phyloP scores from a whole-genome alignment of 2,113 vertebrate species.

The Delphinus delphis region DNA sequence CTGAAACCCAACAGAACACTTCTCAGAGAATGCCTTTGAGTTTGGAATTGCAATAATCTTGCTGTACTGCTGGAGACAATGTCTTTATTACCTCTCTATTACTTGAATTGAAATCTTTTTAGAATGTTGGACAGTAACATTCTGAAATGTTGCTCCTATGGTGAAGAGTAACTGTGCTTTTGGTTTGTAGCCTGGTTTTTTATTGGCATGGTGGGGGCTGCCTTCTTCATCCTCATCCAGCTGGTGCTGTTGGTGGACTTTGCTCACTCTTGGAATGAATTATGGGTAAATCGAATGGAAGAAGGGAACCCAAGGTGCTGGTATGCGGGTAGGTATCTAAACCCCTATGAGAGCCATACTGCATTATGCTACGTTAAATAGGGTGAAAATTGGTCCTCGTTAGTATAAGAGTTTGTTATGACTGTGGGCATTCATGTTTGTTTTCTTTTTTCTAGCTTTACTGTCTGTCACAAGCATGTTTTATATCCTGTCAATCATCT shows the following conservation, averaged over 20 bases:
- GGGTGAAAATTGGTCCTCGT: background rate
- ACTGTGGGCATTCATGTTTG: background rate
- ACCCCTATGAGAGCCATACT: background rate
- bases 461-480: conserved; percentile 85
- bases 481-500: conserved; percentile 87
- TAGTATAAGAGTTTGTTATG: background rate
- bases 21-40: conserved; percentile 23
- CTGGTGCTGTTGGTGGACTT: conserved; percentile 93
- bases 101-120: background rate
- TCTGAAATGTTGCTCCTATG: background rate
- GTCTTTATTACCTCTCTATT: background rate
- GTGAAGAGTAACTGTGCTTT: conserved; percentile 32
- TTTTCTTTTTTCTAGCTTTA: conserved; percentile 84
- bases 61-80: background rate
- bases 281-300: conserved; percentile 91
- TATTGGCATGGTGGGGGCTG: conserved; percentile 87
- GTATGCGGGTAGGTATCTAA: conserved; percentile 90
- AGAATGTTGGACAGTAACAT: background rate
- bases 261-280: conserved; percentile 94
- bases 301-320: conserved; percentile 89
- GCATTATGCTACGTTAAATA: background rate
- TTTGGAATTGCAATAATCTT: background rate
- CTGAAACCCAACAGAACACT: background rate
- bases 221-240: conserved; percentile 94
- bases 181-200: conserved; percentile 89